Evolutionary conservation across 1,140 invertebrate species (phyloP).

Genomic region (Drosophila quadrilineata): DNA sequence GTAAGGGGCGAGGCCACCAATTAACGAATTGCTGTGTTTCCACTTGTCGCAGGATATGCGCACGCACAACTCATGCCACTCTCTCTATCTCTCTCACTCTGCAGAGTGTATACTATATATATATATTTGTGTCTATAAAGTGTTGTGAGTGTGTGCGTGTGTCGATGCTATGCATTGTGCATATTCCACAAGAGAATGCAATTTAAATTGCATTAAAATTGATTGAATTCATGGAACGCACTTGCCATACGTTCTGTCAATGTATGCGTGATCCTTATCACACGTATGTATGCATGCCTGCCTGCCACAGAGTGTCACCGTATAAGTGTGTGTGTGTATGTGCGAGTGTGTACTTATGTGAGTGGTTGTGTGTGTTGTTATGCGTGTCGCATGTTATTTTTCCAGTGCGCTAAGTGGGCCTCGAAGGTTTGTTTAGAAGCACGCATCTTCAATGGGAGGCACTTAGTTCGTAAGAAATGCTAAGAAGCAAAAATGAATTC

Average conservation of each 20-base stretch:
- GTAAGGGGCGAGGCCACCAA: conserved; percentile 54
- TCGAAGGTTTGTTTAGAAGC: conserved; percentile 42
- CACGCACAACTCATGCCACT: conserved; percentile 9
- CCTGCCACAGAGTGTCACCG: no score
- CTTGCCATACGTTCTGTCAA: conserved; percentile 41
- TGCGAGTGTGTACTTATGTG: neutral
- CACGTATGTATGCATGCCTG: neutral
- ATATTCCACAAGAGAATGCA: conserved; percentile 79
- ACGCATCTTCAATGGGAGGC: conserved; percentile 18
- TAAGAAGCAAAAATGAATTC: neutral
- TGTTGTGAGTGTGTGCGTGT: conserved; percentile 29
- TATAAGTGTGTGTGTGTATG: neutral
- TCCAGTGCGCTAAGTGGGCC: conserved; percentile 53
- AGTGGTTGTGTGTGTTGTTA: neutral
- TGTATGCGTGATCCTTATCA: conserved; percentile 22
- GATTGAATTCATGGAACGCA: conserved; percentile 71
- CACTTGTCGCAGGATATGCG: conserved; percentile 53
- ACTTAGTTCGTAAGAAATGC: neutral
- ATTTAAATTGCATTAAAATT: conserved; percentile 80
- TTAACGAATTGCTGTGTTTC: conserved; percentile 67
- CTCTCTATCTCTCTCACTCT: conserved; percentile 9
- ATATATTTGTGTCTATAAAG: conserved; percentile 3
- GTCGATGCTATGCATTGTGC: conserved; percentile 58
- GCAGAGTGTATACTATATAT: neutral
- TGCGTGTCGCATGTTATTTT: conserved; percentile 28